Evolutionary conservation across 2,113 vertebrate species (phyloP).

Genomic region (Chaetorhynchus papuensis): DNA sequence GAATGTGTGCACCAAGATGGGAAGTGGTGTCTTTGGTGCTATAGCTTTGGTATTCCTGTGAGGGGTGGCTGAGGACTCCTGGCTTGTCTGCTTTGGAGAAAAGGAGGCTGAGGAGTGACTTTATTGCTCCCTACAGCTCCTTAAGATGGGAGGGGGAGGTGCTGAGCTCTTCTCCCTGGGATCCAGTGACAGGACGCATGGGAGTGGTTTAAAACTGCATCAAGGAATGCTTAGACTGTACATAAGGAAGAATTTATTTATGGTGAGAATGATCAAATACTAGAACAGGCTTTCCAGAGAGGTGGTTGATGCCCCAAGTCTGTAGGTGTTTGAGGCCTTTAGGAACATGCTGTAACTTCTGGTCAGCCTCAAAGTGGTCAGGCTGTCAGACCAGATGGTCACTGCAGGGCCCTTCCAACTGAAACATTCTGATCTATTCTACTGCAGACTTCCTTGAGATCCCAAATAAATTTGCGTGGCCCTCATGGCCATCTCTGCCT

Average conservation of each 20-base stretch:
- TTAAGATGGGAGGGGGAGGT: neutral
- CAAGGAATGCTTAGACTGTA: neutral
- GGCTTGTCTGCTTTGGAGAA: neutral
- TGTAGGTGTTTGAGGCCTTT: neutral
- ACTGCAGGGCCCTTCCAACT: neutral
- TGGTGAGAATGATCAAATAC: neutral
- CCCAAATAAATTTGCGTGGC: neutral
- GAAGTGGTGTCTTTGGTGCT: neutral
- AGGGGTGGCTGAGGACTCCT: neutral
- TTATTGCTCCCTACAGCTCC: neutral
- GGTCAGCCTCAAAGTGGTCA: neutral
- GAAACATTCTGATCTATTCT: neutral
- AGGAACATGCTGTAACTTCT: neutral
- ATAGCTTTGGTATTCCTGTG: neutral
- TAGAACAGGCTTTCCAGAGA: neutral
- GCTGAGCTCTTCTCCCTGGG: neutral
- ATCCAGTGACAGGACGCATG: neutral
- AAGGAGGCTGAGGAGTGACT: neutral
- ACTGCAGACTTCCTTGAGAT: neutral
- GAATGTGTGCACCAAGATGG: neutral
- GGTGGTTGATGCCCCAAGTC: neutral
- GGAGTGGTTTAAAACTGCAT: neutral
- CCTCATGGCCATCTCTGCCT: neutral
- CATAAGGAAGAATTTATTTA: neutral
- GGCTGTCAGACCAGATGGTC: neutral